These are phyloP conservation scores for Tipula helvola DNA, from an alignment of 2,888 invertebrate species.

Conservation along the genomic window DNA sequence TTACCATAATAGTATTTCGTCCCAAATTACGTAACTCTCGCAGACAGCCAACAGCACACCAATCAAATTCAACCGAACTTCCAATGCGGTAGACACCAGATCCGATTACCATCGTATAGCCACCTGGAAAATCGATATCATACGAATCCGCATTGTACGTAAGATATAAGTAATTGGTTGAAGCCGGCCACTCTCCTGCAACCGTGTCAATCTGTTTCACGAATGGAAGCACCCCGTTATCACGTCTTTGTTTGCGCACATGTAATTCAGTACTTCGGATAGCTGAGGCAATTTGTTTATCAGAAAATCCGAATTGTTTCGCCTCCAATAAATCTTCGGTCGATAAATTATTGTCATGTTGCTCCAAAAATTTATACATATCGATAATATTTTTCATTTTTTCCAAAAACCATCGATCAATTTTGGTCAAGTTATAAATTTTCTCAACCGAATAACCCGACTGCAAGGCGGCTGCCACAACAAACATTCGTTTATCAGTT, in stretches of 20 bases:
- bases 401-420: conserved; percentile 92
- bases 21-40: conserved; percentile 78
- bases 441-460: conserved; percentile 68
- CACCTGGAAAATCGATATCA: conserved; percentile 70
- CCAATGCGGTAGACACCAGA: conserved; percentile 96
- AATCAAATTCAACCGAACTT: conserved; percentile 99
- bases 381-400: conserved; percentile 88
- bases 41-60: conserved; percentile 96
- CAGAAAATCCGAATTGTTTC: conserved; percentile 92
- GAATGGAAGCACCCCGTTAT: conserved; percentile 64
- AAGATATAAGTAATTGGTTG: conserved; percentile 95
- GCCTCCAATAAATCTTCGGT: conserved; percentile 53
- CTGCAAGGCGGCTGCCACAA: conserved; percentile 84
- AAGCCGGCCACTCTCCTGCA: conserved; percentile 98
- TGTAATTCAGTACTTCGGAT: conserved; percentile 81
- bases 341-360: conserved; percentile 47
- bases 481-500: conserved; percentile 95
- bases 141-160: conserved; percentile 85
- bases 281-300: conserved; percentile 84
- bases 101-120: conserved; percentile 78
- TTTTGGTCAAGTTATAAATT: conserved; percentile 87
- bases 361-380: conserved; percentile 54
- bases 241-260: conserved; percentile 62
- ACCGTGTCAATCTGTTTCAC: conserved; percentile 99
- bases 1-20: conserved; percentile 92